These are phyloP conservation scores for Glyptemys insculpta DNA, from an alignment of 2,797 vertebrate genomes.

Conservation along the genomic window DNA sequence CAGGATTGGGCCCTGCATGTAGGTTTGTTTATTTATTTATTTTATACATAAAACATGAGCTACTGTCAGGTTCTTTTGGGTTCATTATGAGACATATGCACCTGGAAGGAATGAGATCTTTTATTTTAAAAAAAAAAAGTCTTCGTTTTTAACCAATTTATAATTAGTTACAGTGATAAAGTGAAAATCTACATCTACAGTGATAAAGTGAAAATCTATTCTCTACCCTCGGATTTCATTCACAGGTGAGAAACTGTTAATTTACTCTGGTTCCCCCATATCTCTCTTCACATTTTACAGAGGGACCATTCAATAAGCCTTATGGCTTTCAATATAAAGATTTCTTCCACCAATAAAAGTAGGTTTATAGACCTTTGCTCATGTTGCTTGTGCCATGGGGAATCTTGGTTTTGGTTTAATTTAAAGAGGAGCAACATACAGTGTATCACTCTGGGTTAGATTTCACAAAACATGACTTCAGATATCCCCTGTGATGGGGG, in stretches of 20 bases:
- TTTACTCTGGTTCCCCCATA: background rate
- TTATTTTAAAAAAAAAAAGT: background rate
- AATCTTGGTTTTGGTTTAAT: background rate
- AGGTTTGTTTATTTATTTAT: background rate
- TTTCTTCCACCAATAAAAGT: conserved; percentile 38
- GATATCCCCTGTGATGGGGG: background rate
- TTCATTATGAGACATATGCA: conserved; percentile 30
- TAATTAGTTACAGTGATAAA: conserved; percentile 50
- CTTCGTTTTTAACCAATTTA: conserved; percentile 29
- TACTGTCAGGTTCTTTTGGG: background rate
- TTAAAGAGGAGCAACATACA: background rate
- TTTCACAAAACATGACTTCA: background rate
- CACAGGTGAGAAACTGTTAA: background rate
- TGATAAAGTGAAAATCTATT: conserved; percentile 52
- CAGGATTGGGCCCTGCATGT: background rate
- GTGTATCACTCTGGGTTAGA: background rate
- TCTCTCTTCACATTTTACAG: conserved; percentile 26
- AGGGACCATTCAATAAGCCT: conserved; percentile 45
- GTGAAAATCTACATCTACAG: conserved; percentile 36
- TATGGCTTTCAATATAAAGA: conserved; percentile 23
- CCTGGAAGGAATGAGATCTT: background rate
- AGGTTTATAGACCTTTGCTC: conserved; percentile 39
- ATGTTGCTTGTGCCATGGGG: background rate
- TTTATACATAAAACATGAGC: background rate
- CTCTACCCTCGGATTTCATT: conserved; percentile 23